A percentile compares a stretch with the other conserved stretches of the same genome.
phyloP scores from a whole-genome alignment of 2,113 vertebrate species.

The Junco hyemalis region DNA sequence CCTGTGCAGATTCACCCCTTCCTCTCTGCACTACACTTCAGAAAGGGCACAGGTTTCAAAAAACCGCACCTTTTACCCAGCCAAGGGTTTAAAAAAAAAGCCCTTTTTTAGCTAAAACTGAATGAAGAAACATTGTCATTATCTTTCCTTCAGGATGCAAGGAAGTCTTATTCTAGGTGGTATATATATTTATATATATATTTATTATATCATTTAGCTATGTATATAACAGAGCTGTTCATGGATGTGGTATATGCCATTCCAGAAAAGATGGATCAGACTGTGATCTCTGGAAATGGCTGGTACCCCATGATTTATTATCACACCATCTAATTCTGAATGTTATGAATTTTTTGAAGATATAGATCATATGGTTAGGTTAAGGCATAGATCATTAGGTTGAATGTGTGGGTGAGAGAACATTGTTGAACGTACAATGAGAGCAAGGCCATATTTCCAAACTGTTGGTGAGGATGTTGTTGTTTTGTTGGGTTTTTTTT shows the following conservation, averaged over 20 bases:
- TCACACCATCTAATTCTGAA: not conserved
- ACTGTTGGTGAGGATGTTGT: not conserved
- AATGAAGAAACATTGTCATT: accelerated
- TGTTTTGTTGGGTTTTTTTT: no score
- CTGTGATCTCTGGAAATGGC: not conserved
- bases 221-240: not conserved
- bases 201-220: not conserved
- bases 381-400: not conserved
- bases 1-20: not conserved
- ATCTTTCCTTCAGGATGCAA: not conserved
- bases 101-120: not conserved
- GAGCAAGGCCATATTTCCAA: not conserved
- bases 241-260: not conserved
- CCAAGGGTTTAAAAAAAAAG: not conserved
- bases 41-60: not conserved
- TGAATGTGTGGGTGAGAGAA: not conserved
- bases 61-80: not conserved
- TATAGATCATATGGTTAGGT: not conserved
- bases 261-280: not conserved
- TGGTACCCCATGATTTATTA: accelerated
- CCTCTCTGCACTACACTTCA: not conserved
- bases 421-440: not conserved
- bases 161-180: not conserved
- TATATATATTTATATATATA: not conserved
- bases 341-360: not conserved